Evolutionary conservation across 2,113 vertebrate genomes (phyloP), one percentile per base, ranked within the genome.

Genomic region (Urocynchramus pylzowi): DNA sequence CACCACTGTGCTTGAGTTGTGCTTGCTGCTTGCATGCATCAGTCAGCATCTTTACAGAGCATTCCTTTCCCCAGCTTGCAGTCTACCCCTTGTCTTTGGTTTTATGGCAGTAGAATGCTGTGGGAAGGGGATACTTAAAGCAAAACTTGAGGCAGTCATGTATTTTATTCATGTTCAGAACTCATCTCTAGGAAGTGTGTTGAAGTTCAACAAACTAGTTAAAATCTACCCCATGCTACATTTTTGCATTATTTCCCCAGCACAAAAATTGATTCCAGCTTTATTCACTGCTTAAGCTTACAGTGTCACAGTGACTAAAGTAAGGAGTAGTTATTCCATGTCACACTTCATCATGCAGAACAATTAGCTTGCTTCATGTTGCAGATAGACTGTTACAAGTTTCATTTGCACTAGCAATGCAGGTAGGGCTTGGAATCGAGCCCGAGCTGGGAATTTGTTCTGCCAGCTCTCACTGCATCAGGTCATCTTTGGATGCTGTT

Each of bases 381-480:
- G 20, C 28, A 57, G 26, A 28, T 11, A 47, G 22, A 24, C 37
- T 78, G 23, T 26, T 47, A 0, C 12, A 74, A 82, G 24, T 61
- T 44, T 42, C 16, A 35, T 7, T n/a, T 56, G 15, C 5, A 3
- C 61, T 74, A 49, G 19, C 23, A 52, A 0, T n/a, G 16, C 1
- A 2, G 23, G 27, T 11, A 68, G 47, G 44, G 19, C 73, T 87
- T 89, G 69, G 53, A 83, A 47, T 64, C 0, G 0, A 68, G 35
- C 9, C 37, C 35, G 33, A 69, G 4, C 27, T 84, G 27, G 16
- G n/a, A 75, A 14, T 82, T 3, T 1, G 3, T 52, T 73, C 64
- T 2, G 9, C 19, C 31, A 37, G 9, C 22, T 10, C 21, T 49
- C 0, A 0, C 21, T 44, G 33, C 16, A 3, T 84, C 53, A 84